A percentile compares a stretch with the other conserved stretches of the same genome.
These are phyloP conservation scores for Ophiodon elongatus DNA, from an alignment of 2,113 vertebrate species.

Conservation along the genomic window DNA sequence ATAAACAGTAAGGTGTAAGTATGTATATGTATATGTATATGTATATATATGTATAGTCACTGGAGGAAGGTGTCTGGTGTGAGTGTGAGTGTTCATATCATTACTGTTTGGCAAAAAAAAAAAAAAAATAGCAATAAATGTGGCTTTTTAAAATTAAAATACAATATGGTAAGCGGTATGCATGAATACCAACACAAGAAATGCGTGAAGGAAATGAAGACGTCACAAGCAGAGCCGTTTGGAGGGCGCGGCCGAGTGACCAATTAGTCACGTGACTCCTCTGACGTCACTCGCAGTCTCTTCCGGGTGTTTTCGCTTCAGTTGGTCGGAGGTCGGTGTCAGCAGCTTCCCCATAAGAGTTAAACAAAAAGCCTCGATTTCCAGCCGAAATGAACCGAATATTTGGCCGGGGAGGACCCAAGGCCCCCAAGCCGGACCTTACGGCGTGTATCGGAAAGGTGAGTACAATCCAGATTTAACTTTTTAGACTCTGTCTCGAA, in stretches of 20 bases:
- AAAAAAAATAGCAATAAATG: background rate
- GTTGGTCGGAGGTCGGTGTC: conserved; percentile 1
- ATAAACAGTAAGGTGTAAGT: too few species aligned
- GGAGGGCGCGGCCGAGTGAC: conserved; percentile 32
- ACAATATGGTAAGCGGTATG: background rate
- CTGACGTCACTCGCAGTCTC: conserved; percentile 63
- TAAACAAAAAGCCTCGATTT: background rate
- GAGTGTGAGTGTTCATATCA: too few species aligned
- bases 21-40: too few species aligned
- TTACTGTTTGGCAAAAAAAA: background rate
- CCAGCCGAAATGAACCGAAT: conserved; percentile 91
- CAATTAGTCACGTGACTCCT: conserved; percentile 35
- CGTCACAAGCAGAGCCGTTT: background rate
- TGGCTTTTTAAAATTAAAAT: background rate
- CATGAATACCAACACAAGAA: background rate
- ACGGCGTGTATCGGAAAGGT: conserved; percentile 96
- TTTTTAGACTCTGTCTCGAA: conserved; percentile 30
- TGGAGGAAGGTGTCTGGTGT: too few species aligned
- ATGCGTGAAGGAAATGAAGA: background rate
- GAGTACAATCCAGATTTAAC: conserved; percentile 64
- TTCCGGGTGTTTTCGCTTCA: conserved; percentile 70
- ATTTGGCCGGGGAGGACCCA: conserved; percentile 92
- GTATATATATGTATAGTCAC: too few species aligned
- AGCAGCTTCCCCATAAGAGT: background rate
- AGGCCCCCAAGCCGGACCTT: conserved; percentile 93